A percentile compares a stretch with the other conserved stretches of the same genome.
These are phyloP conservation scores for Glyptemys insculpta DNA, from an alignment of 2,797 vertebrate genomes.

Conservation along the genomic window DNA sequence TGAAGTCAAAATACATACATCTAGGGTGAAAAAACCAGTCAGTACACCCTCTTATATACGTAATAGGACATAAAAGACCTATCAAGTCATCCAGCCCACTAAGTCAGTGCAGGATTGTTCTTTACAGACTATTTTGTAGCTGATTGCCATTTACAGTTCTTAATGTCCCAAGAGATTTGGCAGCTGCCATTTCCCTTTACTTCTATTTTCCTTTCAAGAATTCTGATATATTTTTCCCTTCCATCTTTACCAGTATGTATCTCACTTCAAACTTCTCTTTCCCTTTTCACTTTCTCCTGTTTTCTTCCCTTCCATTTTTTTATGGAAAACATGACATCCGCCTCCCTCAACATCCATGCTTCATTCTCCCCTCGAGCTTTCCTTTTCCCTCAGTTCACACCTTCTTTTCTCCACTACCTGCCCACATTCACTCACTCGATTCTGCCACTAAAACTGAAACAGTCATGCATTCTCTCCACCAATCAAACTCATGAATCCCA, in stretches of 20 bases:
- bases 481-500: neutral
- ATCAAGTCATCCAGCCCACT: neutral
- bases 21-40: neutral
- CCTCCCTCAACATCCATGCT: neutral
- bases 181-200: neutral
- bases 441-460: neutral
- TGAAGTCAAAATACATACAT: slow-evolving; percentile 49
- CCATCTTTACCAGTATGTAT: neutral
- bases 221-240: neutral
- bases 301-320: neutral
- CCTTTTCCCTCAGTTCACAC: neutral
- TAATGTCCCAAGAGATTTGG: neutral
- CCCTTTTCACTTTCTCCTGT: neutral
- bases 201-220: neutral
- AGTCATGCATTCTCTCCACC: neutral
- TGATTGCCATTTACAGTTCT: neutral
- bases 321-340: neutral
- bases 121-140: neutral
- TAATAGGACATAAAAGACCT: neutral
- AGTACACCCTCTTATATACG: neutral
- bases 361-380: neutral
- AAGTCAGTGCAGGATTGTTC: neutral
- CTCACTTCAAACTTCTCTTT: neutral
- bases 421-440: neutral
- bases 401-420: neutral